Conservation (phyloP, 1,140 invertebrate genomes). For the Triops cancriformis region DNA sequence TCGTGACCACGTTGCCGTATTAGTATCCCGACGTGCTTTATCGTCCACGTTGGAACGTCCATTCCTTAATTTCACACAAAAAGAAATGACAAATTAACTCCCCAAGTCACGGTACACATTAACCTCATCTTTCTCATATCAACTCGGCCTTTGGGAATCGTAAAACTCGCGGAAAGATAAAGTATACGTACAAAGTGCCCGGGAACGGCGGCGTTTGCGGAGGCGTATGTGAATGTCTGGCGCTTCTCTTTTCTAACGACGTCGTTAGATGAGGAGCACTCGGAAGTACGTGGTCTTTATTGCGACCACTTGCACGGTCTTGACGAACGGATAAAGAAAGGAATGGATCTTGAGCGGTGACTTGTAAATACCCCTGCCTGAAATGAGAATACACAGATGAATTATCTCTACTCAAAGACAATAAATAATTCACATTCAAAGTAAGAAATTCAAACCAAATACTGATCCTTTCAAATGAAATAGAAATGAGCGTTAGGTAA, state of each 20-base stretch:
- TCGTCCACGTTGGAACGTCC: constrained; percentile 32
- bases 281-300: constrained; percentile 20
- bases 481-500: no score
- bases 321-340: constrained; percentile 41
- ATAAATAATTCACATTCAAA: no score
- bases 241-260: constrained; percentile 43
- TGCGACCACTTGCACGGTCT: constrained; percentile 30
- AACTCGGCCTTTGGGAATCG: background rate
- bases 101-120: background rate
- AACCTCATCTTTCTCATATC: no score
- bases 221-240: constrained; percentile 45
- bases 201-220: constrained; percentile 42
- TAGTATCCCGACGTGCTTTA: constrained; percentile 29
- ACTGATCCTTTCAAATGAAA: no score
- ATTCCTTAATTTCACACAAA: constrained; percentile 32
- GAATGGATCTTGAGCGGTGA: constrained; percentile 63
- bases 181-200: constrained; percentile 39
- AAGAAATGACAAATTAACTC: constrained; percentile 19
- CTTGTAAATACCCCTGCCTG: constrained; percentile 60
- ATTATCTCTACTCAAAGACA: no score
- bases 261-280: constrained; percentile 27
- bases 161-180: constrained; percentile 26
- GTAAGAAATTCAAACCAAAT: no score
- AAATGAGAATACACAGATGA: constrained; percentile 30
- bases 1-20: constrained; percentile 15